Evolutionary conservation across 1,140 invertebrate species (phyloP), one percentile per base, ranked within the genome.

Genomic region (Pissodes strobi): DNA sequence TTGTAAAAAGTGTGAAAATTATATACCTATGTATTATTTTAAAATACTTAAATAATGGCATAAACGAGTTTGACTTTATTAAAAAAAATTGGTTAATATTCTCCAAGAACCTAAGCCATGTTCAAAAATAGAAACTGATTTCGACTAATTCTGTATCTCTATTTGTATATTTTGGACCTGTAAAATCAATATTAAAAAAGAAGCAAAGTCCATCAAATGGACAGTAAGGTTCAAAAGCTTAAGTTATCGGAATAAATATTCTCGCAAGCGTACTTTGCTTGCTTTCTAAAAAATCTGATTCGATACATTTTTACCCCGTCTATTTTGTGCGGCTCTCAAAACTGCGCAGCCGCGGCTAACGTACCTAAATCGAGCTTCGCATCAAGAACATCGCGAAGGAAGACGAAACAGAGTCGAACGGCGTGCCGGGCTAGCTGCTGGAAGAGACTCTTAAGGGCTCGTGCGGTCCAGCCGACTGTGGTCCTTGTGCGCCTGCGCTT

Each of bases 401-500:
- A 74, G 71, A 74, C 74, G 69, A 64, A 59, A 72, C 55, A 37
- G 64, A 70, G 69, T 74, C 72, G 70, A 68, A 74, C 65, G 72
- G 65, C 58, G 69, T 68, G 63, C 34, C 58, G 69, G 71, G 72
- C 72, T 76, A 76, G 75, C 75, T 76, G 64, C 66, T 76, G 39
- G 71, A 75, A 19, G 75, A 73, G 18, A 76, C 75, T 55, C 68
- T 72, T 23, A 72, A 38, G 48, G 70, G 69, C 57, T 76, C 75
- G 19, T 72, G 71, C 8, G 72, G 73, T 17, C 82, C 52, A 22
- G 55, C 45, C 80, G 64, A 81, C 72, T 52, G 82, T 79, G 75
- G 82, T 83, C 67, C 81, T 85, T 30, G 83, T 87, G 69, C 85
- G 84, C 48, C 52, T 9, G 61, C 34, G 15, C 53, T 48, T 9